A percentile compares a stretch with the other conserved stretches of the same genome.
These are phyloP conservation scores for Drosophila incognita DNA, from an alignment of 2,888 invertebrate genomes.

Conservation along the genomic window DNA sequence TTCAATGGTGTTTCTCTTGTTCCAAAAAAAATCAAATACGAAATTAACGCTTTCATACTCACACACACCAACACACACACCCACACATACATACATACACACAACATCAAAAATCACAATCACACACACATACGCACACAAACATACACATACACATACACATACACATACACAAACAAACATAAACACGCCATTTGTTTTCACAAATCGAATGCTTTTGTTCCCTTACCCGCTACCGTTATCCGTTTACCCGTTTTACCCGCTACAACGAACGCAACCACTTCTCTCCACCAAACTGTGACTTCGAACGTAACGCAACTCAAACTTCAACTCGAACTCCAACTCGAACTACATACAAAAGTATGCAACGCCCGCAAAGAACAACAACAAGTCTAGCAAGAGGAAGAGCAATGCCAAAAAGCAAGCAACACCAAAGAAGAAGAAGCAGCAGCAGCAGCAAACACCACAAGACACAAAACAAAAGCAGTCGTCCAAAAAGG, in stretches of 20 bases:
- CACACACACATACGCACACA: neutral
- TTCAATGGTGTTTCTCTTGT: constrained; percentile 66
- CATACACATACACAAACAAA: constrained; percentile 4
- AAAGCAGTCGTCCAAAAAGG: constrained; percentile 46
- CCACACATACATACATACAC: neutral
- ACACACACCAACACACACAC: constrained; percentile 38
- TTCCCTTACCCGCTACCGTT: constrained; percentile 66
- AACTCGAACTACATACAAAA: constrained; percentile 47
- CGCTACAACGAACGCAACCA: constrained; percentile 52
- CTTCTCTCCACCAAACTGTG: constrained; percentile 19
- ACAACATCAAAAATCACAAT: constrained; percentile 15
- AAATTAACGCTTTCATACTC: constrained; percentile 76
- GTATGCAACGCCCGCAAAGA: constrained; percentile 70
- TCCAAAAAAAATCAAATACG: constrained; percentile 54
- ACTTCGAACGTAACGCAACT: constrained; percentile 25
- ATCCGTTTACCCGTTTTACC: constrained; percentile 58
- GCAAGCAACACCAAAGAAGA: constrained; percentile 59
- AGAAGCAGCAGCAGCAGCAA: constrained; percentile 45
- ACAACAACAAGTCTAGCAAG: constrained; percentile 64
- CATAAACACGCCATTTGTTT: constrained; percentile 47
- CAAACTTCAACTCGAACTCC: constrained; percentile 23
- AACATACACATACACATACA: neutral
- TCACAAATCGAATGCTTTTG: constrained; percentile 73
- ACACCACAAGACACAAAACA: constrained; percentile 49
- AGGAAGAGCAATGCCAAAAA: constrained; percentile 59